These are phyloP conservation scores for Dioctria rufipes DNA, from an alignment of 2,888 invertebrate genomes.

Conservation along the genomic window DNA sequence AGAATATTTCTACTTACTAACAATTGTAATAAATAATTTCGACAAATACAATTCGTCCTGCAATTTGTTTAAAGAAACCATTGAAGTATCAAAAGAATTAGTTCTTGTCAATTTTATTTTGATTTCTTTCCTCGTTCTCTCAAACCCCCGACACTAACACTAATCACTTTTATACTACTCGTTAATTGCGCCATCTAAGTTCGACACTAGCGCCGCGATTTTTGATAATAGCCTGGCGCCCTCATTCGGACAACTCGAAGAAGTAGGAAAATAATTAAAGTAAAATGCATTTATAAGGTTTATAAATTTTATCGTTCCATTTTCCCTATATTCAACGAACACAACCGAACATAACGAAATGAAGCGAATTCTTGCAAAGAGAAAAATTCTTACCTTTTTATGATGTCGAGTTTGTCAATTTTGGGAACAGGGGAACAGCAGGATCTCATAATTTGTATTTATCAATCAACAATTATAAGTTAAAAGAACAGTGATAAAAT, in stretches of 20 bases:
- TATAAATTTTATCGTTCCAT: too few relatives aligned
- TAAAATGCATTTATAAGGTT: constrained; percentile 19
- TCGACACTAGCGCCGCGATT: too few relatives aligned
- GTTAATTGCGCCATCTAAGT: too few relatives aligned
- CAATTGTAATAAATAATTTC: neutral
- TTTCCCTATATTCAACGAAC: neutral
- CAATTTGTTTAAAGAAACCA: neutral
- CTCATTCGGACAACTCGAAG: too few relatives aligned
- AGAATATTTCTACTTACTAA: neutral
- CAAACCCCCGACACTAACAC: too few relatives aligned
- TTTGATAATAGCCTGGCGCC: too few relatives aligned
- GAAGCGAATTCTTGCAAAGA: constrained; percentile 29
- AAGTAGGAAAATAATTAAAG: neutral
- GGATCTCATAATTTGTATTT: neutral
- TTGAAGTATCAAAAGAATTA: neutral
- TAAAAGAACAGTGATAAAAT: too few relatives aligned
- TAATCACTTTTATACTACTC: too few relatives aligned
- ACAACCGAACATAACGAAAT: constrained; percentile 2
- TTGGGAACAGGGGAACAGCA: constrained; percentile 6
- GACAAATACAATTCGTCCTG: neutral
- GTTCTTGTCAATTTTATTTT: too few relatives aligned
- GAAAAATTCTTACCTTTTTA: constrained; percentile 27
- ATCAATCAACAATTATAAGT: too few relatives aligned
- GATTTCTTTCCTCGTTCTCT: too few relatives aligned
- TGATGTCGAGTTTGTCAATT: constrained; percentile 39